phyloP scores from a whole-genome alignment of 1,140 invertebrate genomes.

The Whitmania pigra region DNA sequence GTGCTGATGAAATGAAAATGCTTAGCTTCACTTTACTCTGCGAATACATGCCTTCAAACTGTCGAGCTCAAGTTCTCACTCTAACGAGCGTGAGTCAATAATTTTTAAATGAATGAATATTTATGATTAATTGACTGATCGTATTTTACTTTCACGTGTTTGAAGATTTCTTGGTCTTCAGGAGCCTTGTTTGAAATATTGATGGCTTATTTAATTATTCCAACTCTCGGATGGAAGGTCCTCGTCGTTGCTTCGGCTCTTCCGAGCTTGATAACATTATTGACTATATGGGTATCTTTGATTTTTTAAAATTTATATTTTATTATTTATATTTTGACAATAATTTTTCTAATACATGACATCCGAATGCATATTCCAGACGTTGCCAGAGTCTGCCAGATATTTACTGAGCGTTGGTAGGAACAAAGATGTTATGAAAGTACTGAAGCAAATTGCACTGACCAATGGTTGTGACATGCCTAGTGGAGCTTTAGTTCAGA shows the following conservation, averaged over 20 bases:
- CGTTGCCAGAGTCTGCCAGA: slow-evolving; percentile 72
- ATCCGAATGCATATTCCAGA: slow-evolving; percentile 26
- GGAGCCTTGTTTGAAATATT: slow-evolving; percentile 48
- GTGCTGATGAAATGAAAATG: slow-evolving; percentile 1
- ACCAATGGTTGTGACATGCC: slow-evolving; percentile 78
- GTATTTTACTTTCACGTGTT: not conserved
- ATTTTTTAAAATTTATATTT: not conserved
- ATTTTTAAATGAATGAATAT: not conserved
- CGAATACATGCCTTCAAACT: slow-evolving; percentile 80
- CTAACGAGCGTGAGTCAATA: slow-evolving; percentile 58
- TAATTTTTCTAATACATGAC: not conserved
- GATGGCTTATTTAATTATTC: slow-evolving; percentile 75
- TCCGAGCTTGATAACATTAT: slow-evolving; percentile 64
- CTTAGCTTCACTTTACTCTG: slow-evolving; percentile 75
- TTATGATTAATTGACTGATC: not conserved
- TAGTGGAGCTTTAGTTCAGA: slow-evolving; percentile 53
- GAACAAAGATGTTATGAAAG: slow-evolving; percentile 66
- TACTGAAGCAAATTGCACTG: slow-evolving; percentile 64
- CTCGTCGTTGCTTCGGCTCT: slow-evolving; percentile 71
- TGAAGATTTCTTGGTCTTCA: slow-evolving; percentile 43
- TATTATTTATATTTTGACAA: too few relatives aligned
- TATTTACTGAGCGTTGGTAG: slow-evolving; percentile 71
- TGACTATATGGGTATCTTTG: slow-evolving; percentile 40
- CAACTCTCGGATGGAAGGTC: slow-evolving; percentile 77
- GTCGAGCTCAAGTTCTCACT: slow-evolving; percentile 78